Percentiles rank a stretch among this genome's conserved stretches.
Evolutionary conservation across 2,113 vertebrate species (phyloP).

Genomic region (Elaphurus davidianus): DNA sequence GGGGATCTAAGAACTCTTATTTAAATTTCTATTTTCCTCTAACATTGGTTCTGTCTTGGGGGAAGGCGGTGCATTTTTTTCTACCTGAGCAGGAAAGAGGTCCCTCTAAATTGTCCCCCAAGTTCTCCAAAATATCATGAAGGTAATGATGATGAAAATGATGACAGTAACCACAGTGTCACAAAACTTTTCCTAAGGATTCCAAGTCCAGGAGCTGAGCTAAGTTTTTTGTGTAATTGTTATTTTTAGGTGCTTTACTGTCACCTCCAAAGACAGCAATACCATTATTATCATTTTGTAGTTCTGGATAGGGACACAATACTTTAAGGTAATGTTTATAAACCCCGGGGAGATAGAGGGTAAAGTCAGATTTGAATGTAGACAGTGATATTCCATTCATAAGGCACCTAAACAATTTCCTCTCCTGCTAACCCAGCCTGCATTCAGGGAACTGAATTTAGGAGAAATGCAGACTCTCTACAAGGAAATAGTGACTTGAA

Average conservation of each 20-base stretch:
- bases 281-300: neutral
- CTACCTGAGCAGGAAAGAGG: neutral
- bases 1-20: neutral
- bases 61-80: fast-evolving
- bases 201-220: neutral
- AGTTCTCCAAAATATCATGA: neutral
- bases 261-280: neutral
- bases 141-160: neutral
- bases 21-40: neutral
- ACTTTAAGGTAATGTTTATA: neutral
- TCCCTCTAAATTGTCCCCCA: neutral
- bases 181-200: neutral
- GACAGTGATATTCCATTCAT: neutral
- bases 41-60: neutral
- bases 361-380: neutral
- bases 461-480: neutral
- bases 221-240: neutral
- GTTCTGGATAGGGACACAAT: neutral
- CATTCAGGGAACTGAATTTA: neutral
- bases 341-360: neutral
- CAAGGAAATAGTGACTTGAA: neutral
- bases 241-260: neutral
- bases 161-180: neutral
- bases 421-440: neutral
- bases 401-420: neutral